phyloP scores from a whole-genome alignment of 1,140 invertebrate genomes.

The Magallana ariakensis region DNA sequence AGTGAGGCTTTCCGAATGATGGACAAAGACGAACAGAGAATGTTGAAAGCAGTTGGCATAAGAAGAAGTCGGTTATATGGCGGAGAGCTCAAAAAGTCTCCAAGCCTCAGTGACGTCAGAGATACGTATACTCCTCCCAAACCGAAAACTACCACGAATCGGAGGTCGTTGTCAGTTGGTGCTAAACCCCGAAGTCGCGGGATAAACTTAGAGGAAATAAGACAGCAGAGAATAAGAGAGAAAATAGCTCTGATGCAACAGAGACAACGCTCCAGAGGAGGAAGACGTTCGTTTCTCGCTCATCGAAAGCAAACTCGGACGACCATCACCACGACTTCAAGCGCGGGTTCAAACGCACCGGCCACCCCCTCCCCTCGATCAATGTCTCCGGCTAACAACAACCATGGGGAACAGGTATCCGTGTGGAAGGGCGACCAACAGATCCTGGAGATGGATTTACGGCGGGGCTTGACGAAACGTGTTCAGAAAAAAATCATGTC shows the following conservation, averaged over 20 bases:
- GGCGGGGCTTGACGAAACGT: conserved; percentile 66
- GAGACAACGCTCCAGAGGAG: background rate
- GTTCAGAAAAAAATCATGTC: conserved; percentile 65
- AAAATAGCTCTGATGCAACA: conserved; percentile 44
- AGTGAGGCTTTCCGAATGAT: conserved; percentile 61
- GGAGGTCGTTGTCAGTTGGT: conserved; percentile 56
- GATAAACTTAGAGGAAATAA: conserved; percentile 63
- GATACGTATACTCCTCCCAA: background rate
- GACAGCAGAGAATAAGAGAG: conserved; percentile 52
- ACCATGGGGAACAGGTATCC: conserved; percentile 52
- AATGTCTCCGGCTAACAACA: background rate
- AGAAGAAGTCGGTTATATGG: conserved; percentile 55
- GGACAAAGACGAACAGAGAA: conserved; percentile 62
- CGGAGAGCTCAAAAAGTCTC: conserved; percentile 62
- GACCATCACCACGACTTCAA: conserved; percentile 30
- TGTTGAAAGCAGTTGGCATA: conserved; percentile 55
- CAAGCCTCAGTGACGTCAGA: conserved; percentile 62
- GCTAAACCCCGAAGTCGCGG: conserved; percentile 58
- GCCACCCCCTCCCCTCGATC: conserved; percentile 46
- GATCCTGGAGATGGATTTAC: conserved; percentile 71
- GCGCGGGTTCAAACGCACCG: conserved; percentile 33
- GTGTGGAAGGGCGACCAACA: conserved; percentile 70
- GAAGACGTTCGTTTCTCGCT: conserved; percentile 14
- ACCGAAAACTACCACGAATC: background rate
- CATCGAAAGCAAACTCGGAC: background rate